A percentile compares a stretch with the other conserved stretches of the same genome.
Evolutionary conservation across 2,797 vertebrate species (phyloP).

Genomic region (Phataginus tricuspis): DNA sequence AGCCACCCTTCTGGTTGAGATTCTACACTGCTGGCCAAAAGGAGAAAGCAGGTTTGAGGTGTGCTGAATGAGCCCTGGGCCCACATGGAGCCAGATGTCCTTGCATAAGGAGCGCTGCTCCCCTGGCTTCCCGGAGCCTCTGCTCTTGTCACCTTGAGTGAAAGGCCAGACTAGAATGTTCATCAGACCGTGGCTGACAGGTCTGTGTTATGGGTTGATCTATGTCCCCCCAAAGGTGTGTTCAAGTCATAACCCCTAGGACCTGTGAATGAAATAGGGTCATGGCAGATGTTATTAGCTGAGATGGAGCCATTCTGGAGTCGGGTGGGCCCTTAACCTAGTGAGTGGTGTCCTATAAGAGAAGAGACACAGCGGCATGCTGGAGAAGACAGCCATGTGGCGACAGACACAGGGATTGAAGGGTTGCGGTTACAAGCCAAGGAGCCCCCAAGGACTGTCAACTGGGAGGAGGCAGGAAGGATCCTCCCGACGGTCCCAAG

Average conservation of each 20-base stretch:
- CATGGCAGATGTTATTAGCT: neutral
- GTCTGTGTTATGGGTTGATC: neutral
- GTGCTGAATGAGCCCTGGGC: no score
- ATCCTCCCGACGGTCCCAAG: neutral
- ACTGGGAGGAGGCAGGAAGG: neutral
- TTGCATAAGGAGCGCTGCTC: neutral
- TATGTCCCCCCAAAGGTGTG: neutral
- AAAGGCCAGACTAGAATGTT: neutral
- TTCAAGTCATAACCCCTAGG: neutral
- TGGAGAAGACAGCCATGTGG: neutral
- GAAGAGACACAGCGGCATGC: neutral
- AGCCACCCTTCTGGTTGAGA: neutral
- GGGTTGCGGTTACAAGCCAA: neutral
- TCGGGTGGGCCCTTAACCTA: neutral
- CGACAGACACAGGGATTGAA: neutral
- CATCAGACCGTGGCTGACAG: neutral
- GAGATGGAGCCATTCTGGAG: neutral
- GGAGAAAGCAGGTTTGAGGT: neutral
- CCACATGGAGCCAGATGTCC: accelerated
- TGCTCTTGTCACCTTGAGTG: neutral
- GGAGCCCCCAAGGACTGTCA: neutral
- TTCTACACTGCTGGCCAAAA: neutral
- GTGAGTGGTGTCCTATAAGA: neutral
- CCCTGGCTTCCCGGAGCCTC: neutral
- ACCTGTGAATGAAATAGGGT: neutral